Percentiles rank a stretch among this genome's conserved stretches.
These are phyloP conservation scores for Poecile atricapillus DNA, from an alignment of 2,113 vertebrate species.

Conservation along the genomic window DNA sequence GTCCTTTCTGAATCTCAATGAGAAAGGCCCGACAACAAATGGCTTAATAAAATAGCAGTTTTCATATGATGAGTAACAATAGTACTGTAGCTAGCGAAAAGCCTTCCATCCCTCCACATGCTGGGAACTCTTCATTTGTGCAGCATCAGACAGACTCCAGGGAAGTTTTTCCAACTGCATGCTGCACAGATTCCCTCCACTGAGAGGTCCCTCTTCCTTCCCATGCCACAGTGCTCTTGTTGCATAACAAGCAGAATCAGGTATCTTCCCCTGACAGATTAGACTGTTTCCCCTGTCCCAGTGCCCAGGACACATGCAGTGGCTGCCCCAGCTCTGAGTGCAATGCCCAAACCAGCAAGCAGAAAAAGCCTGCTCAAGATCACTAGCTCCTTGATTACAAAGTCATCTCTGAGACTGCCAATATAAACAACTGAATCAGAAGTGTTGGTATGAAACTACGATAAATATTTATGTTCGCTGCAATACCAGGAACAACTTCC, in stretches of 20 bases:
- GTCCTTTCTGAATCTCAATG: neutral
- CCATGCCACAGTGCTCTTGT: neutral
- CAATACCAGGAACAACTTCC: neutral
- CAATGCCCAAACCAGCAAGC: neutral
- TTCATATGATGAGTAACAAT: neutral
- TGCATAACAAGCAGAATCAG: neutral
- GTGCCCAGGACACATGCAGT: rapidly evolving
- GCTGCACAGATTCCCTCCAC: neutral
- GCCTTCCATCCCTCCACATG: neutral
- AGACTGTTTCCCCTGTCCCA: too few species aligned
- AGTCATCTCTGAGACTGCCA: neutral
- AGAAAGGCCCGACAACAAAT: neutral
- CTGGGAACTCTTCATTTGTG: neutral
- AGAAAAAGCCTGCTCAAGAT: neutral
- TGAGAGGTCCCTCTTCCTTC: neutral
- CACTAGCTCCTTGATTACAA: neutral
- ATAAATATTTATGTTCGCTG: neutral
- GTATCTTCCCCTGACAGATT: neutral
- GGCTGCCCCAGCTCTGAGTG: rapidly evolving
- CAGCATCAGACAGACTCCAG: neutral
- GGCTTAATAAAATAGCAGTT: neutral
- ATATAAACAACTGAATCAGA: neutral
- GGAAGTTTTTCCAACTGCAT: neutral
- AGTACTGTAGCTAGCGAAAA: neutral
- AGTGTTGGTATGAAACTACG: neutral